Conservation (phyloP, 2,888 invertebrate species). For the Hypomecis atomaria region DNA sequence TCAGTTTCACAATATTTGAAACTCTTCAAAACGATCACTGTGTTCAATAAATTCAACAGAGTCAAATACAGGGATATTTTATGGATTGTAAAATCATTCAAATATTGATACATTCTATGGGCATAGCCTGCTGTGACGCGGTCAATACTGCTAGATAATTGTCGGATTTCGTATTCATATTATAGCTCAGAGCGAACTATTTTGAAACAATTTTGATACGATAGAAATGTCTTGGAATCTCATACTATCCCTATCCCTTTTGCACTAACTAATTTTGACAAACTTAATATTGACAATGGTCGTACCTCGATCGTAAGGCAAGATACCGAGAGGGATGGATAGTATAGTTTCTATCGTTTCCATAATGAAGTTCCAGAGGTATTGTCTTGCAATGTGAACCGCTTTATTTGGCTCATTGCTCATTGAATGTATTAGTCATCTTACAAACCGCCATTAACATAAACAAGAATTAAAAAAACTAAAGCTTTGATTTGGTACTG, state of each 20-base stretch:
- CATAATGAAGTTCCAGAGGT: too few relatives aligned
- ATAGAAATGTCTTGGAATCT: too few relatives aligned
- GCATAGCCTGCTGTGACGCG: constrained; percentile 42
- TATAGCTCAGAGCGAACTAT: too few relatives aligned
- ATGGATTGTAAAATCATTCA: constrained; percentile 65
- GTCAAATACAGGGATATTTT: constrained; percentile 84
- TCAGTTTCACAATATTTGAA: constrained; percentile 60
- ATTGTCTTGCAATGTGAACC: background rate
- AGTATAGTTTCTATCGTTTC: too few relatives aligned
- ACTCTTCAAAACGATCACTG: constrained; percentile 64
- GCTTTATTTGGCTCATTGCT: constrained; percentile 43
- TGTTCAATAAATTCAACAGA: constrained; percentile 82
- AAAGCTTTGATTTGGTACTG: constrained; percentile 83
- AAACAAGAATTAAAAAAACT: constrained; percentile 59
- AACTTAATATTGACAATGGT: too few relatives aligned
- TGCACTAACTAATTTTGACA: too few relatives aligned
- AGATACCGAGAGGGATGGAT: too few relatives aligned
- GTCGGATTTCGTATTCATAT: too few relatives aligned
- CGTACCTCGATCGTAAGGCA: too few relatives aligned
- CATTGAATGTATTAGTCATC: constrained; percentile 45
- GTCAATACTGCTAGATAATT: background rate
- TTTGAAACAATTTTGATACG: too few relatives aligned
- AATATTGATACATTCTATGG: constrained; percentile 54
- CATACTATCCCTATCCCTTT: too few relatives aligned
- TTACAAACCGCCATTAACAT: constrained; percentile 49